Evolutionary conservation across 1,140 invertebrate genomes (phyloP).

Genomic region (Drepana arcuata): DNA sequence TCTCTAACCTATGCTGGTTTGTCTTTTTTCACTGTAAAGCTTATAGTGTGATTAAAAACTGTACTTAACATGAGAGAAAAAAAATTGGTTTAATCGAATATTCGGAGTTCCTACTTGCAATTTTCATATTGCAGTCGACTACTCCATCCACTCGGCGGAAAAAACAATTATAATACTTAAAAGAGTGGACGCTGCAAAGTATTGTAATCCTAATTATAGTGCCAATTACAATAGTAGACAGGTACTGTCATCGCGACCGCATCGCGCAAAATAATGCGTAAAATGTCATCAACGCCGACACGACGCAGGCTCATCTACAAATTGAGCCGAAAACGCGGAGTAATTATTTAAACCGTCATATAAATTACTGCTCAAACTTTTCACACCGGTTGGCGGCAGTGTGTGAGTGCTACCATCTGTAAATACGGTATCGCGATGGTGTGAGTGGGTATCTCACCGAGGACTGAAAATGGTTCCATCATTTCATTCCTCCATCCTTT

Average conservation of each 20-base stretch:
- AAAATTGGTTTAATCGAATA: too few relatives aligned
- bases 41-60: too few relatives aligned
- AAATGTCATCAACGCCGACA: slow-evolving; percentile 52
- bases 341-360: slow-evolving; percentile 73
- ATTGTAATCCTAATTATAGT: too few relatives aligned
- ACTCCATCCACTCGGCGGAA: too few relatives aligned
- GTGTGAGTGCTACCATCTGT: slow-evolving; percentile 28
- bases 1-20: too few relatives aligned
- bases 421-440: slow-evolving; percentile 14
- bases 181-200: too few relatives aligned
- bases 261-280: slow-evolving; percentile 39
- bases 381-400: slow-evolving; percentile 31
- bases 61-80: too few relatives aligned
- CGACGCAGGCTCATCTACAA: slow-evolving; percentile 56
- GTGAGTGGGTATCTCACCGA: slow-evolving; percentile 41
- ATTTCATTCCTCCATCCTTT: slow-evolving; percentile 62
- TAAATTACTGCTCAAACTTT: slow-evolving; percentile 71
- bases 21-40: too few relatives aligned
- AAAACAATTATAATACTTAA: too few relatives aligned
- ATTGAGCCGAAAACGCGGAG: slow-evolving; percentile 68
- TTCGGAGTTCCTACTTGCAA: too few relatives aligned
- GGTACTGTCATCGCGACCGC: slow-evolving; percentile 29
- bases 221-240: too few relatives aligned
- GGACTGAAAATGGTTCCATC: slow-evolving; percentile 63
- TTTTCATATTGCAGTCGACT: too few relatives aligned